Evolutionary conservation across 1,140 invertebrate species (phyloP).

Genomic region (Mizuhopecten yessoensis): DNA sequence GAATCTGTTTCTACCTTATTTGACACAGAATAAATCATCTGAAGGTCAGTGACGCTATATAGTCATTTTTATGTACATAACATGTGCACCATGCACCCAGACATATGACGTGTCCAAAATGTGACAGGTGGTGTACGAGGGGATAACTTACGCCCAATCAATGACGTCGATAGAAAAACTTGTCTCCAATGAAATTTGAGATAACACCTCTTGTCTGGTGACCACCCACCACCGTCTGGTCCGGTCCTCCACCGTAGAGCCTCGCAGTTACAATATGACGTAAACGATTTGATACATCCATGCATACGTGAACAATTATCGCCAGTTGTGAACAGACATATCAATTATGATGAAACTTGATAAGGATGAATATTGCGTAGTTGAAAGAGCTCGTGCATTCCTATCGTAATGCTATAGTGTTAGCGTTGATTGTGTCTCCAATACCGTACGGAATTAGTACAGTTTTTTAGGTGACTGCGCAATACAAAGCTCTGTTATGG

Average conservation of each 20-base stretch:
- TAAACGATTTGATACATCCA: neutral
- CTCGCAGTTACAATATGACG: neutral
- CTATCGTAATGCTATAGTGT: neutral
- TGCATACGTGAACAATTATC: constrained; percentile 5
- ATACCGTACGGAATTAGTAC: too few relatives aligned
- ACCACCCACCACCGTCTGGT: constrained; percentile 30
- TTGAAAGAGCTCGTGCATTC: neutral
- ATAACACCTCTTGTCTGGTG: neutral
- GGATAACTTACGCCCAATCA: neutral
- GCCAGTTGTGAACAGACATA: constrained; percentile 2
- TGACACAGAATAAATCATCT: too few relatives aligned
- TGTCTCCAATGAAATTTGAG: constrained; percentile 24
- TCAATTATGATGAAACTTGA: constrained; percentile 15
- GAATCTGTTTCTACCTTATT: too few relatives aligned
- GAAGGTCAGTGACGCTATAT: too few relatives aligned
- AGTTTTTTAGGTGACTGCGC: too few relatives aligned
- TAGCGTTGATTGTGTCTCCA: neutral
- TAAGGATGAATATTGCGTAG: constrained; percentile 3
- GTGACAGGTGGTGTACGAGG: neutral
- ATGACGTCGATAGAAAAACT: neutral
- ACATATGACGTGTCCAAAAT: too few relatives aligned
- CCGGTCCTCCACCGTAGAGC: neutral
- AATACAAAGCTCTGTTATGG: too few relatives aligned
- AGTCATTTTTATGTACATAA: neutral
- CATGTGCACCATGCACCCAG: neutral